Evolutionary conservation across 2,113 vertebrate genomes (phyloP).

Genomic region (Noturus placidus): DNA sequence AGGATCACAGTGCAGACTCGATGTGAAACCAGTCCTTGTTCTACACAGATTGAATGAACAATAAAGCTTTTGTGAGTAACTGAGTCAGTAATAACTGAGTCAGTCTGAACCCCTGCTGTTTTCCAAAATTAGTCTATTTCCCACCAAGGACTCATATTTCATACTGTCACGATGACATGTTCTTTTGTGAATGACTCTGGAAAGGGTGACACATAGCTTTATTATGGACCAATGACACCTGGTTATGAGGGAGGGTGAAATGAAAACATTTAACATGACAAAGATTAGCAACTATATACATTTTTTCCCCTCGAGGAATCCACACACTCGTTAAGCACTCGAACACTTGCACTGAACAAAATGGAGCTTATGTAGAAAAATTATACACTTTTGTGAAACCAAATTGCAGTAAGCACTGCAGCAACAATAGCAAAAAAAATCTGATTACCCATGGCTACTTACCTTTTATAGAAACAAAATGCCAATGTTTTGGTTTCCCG

Average conservation of each 20-base stretch:
- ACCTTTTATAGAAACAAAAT: not conserved
- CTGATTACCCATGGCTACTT: not conserved
- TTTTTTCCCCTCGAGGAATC: not conserved
- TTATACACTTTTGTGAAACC: not conserved
- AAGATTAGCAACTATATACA: not conserved
- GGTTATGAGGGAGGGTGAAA: slow-evolving; percentile 9
- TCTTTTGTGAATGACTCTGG: slow-evolving; percentile 14
- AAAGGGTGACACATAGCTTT: slow-evolving; percentile 22
- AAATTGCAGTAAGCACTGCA: not conserved
- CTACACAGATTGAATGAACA: slow-evolving; percentile 4
- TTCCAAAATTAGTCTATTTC: slow-evolving; percentile 1
- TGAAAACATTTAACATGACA: not conserved
- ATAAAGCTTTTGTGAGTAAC: slow-evolving; percentile 19
- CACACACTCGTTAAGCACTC: not conserved
- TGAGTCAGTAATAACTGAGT: slow-evolving; percentile 24
- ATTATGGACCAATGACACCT: slow-evolving; percentile 28
- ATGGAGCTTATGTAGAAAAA: not conserved
- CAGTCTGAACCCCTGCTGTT: slow-evolving; percentile 16
- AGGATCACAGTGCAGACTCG: not conserved
- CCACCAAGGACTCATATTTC: not conserved
- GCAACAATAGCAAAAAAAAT: not conserved
- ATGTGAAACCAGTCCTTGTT: slow-evolving; percentile 4
- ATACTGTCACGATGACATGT: not conserved
- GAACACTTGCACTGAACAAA: not conserved
- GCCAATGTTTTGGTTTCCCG: not conserved